Percentiles rank a stretch among this genome's conserved stretches.
These are phyloP conservation scores for Pitta sordida DNA, from an alignment of 2,113 vertebrate species.

Conservation along the genomic window DNA sequence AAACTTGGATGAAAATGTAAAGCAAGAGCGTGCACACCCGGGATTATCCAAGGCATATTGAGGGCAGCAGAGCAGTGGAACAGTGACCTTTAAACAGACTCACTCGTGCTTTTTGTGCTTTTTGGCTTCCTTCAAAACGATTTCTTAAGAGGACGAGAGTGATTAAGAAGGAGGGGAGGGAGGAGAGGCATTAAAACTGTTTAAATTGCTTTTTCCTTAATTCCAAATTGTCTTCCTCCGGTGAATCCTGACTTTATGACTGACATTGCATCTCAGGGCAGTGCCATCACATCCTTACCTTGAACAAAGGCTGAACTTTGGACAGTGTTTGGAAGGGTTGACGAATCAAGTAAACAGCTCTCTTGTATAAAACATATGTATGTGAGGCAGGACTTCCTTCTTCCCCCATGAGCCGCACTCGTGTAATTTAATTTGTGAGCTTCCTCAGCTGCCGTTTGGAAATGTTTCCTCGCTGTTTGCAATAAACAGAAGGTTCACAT, in stretches of 20 bases:
- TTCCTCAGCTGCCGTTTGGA: not conserved
- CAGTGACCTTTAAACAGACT: conserved; percentile 36
- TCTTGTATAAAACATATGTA: conserved; percentile 4
- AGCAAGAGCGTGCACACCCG: not conserved
- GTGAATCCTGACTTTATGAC: conserved; percentile 12
- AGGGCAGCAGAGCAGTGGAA: not conserved
- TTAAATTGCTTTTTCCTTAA: conserved; percentile 36
- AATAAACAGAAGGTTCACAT: not conserved
- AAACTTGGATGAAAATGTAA: not conserved
- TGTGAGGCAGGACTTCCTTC: conserved; percentile 13
- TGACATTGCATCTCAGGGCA: not conserved
- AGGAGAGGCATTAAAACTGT: not conserved
- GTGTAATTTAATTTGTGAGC: not conserved
- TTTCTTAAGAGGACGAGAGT: conserved; percentile 13
- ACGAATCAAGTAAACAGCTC: conserved; percentile 42
- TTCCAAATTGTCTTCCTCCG: conserved; percentile 32
- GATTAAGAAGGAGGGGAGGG: not conserved
- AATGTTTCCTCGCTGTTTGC: not conserved
- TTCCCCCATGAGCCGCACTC: conserved; percentile 10
- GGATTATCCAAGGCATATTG: not conserved
- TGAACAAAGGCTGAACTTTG: conserved; percentile 39
- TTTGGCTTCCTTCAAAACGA: not conserved
- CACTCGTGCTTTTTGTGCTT: not conserved
- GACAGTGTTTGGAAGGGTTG: conserved; percentile 24
- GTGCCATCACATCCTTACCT: conserved; percentile 32